These are phyloP conservation scores for Pocillopora meandrina DNA, from an alignment of 92 coral and sea anemone genomes.

Conservation along the genomic window DNA sequence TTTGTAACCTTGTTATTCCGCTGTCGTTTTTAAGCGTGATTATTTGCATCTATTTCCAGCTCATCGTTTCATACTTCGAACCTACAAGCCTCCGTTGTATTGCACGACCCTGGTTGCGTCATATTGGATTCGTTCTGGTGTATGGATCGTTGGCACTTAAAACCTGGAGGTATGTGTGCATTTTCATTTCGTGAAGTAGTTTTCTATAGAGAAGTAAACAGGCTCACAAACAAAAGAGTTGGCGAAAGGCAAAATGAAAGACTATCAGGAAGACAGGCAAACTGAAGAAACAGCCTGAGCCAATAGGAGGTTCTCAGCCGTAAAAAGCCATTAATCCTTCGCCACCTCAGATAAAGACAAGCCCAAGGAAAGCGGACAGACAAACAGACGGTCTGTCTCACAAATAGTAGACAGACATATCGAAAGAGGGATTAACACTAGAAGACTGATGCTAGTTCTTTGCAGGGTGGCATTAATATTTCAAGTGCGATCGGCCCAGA, in stretches of 20 bases:
- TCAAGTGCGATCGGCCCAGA: slow-evolving; percentile 89
- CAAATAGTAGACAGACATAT: neutral
- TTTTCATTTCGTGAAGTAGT: neutral
- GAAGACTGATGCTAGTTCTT: neutral
- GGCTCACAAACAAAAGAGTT: no score
- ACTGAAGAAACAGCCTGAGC: neutral
- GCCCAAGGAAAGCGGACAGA: neutral
- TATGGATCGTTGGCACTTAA: slow-evolving; percentile 85
- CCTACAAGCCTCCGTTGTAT: slow-evolving; percentile 23
- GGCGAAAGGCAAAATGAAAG: no score
- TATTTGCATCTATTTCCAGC: slow-evolving; percentile 6
- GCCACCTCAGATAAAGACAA: neutral
- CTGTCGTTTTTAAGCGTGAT: neutral
- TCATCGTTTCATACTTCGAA: slow-evolving; percentile 20
- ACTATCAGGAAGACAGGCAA: neutral
- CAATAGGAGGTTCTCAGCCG: neutral
- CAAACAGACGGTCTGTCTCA: neutral
- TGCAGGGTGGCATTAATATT: slow-evolving; percentile 68
- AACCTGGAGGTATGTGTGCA: slow-evolving; percentile 82
- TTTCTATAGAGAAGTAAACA: neutral
- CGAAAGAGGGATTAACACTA: neutral
- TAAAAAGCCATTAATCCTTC: no score
- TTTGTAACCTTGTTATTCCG: neutral
- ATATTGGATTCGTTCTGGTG: slow-evolving; percentile 77
- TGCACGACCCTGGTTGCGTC: slow-evolving; percentile 65